Base-by-base conservation (phyloP, 2,113 vertebrate species). In the Crotalus helleri region DNA sequence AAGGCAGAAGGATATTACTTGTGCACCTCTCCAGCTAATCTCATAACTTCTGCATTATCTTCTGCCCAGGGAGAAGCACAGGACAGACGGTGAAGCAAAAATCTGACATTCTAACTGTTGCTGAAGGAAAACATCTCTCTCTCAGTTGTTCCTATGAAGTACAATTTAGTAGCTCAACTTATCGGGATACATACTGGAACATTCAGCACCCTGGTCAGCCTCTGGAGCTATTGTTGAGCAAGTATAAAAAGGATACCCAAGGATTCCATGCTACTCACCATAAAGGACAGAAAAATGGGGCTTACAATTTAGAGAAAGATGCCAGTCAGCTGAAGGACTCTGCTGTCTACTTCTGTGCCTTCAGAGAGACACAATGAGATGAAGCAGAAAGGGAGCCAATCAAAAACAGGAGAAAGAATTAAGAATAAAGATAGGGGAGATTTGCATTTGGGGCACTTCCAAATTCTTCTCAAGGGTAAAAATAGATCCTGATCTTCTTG, bases 261-360 rank as follows among this genome's bases (percentile, higher is more conserved):
- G 12, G 29, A 1, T 69, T 69, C 29, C 1, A 5, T 5, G 29
- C 29, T 74, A 6, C 13, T 33, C 12, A 2, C 4, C 4, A 1
- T n/a, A 1, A 69, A 69, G 29, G 29, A n/a, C 0, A 2, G 4
- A 81, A 88, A n/a, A 74, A 5, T 26, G n/a, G 54, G 0, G 87
- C 4, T 55, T 94, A 88, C 90, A 44, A 91, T 29, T 53, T 93
- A 91, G 21, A 92, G 69, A 94, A 94, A 89, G 2, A 24, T 46
- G n/a, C 23, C 74, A 46, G 11, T 13, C 19, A 89, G 2, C 33
- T 91, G 0, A 0, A 5, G 0, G 93, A 94, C 85, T 94, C 94
- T 3, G 94, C 92, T 1, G 69, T 88, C 44, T 95, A 91, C 57
- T 96, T 95, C 94, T 95, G 96, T 93, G 92, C 93, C 53, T 69